phyloP scores from a whole-genome alignment of 2,888 invertebrate genomes.

The Metacarcinus magister region DNA sequence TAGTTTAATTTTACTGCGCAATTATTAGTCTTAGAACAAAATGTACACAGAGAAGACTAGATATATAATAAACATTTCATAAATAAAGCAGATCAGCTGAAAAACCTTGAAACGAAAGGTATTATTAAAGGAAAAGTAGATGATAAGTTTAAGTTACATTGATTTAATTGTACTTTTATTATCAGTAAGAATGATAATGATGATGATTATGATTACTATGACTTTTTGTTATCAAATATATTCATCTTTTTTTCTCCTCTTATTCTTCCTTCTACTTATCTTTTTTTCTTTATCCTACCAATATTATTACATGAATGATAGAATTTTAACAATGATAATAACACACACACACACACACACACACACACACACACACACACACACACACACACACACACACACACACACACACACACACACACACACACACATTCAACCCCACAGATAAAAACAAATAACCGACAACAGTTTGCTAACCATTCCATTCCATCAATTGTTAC shows the following conservation, averaged over 20 bases:
- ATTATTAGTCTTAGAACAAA: too few relatives aligned
- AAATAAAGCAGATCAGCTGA: neutral
- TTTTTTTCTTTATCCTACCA: too few relatives aligned
- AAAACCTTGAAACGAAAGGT: neutral
- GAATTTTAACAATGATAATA: neutral
- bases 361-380: conserved; percentile 41
- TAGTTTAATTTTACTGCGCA: too few relatives aligned
- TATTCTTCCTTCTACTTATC: too few relatives aligned
- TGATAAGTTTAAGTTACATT: neutral
- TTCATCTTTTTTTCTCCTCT: too few relatives aligned
- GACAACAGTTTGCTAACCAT: too few relatives aligned
- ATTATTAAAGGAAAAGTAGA: neutral
- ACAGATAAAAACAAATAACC: too few relatives aligned
- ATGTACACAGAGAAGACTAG: neutral
- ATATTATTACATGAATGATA: too few relatives aligned
- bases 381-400: neutral
- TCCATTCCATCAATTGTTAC: too few relatives aligned
- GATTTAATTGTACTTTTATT: too few relatives aligned
- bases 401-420: conserved; percentile 26
- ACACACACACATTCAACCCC: neutral
- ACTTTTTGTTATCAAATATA: too few relatives aligned
- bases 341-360: conserved; percentile 31
- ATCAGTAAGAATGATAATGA: neutral
- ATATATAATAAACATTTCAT: conserved; percentile 17
- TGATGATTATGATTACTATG: too few relatives aligned